Base-by-base conservation (phyloP, 2,888 invertebrate species). In the Acanthoscelides obtectus region DNA sequence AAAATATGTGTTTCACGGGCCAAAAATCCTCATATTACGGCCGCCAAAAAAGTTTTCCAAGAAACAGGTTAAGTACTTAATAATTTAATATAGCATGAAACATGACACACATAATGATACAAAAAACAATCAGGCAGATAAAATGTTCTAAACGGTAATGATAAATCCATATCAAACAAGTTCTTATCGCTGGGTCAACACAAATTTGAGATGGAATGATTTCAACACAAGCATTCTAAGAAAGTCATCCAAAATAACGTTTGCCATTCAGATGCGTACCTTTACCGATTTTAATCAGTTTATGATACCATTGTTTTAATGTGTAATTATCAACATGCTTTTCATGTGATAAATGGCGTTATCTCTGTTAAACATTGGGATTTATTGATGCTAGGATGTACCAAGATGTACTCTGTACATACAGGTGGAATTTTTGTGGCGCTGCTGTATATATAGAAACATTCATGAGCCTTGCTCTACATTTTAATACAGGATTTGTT, bases 221-320 rank as follows among this genome's bases (percentile, higher is more conserved):
- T 45, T 45, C 45, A 45, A 45, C 45, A 45, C 45, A 1, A 17
- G 12, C 17, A 45, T 45, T 45, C 17, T 45, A 45, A 45, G 45
- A 45, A 45, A 45, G 12, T 45, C 45, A 17, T 45, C 45, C 45
- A 45, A 45, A 45, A 45, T 45, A 45, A 45, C 45, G 45, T 45
- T 45, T 12, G 45, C 45, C 12, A 45, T 45, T 45, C 17, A 12
- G 45, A 45, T 12, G 12, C 45, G 45, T 45, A 45, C 4, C 65
- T 65, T 65, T 5, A 20, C 20, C 22, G 64, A 64, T 68, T 70
- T 74, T 79, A 78, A 79, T 79, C 75, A 76, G 71, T 79, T 79
- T 79, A 79, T 78, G 75, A 73, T 75, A 73, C 75, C 77, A 79
- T 80, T 79, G 80, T 80, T 79, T 77, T 76, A 73, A 75, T 77